These are phyloP conservation scores for Takifugu rubripes DNA, from an alignment of 2,797 vertebrate genomes.

Conservation along the genomic window DNA sequence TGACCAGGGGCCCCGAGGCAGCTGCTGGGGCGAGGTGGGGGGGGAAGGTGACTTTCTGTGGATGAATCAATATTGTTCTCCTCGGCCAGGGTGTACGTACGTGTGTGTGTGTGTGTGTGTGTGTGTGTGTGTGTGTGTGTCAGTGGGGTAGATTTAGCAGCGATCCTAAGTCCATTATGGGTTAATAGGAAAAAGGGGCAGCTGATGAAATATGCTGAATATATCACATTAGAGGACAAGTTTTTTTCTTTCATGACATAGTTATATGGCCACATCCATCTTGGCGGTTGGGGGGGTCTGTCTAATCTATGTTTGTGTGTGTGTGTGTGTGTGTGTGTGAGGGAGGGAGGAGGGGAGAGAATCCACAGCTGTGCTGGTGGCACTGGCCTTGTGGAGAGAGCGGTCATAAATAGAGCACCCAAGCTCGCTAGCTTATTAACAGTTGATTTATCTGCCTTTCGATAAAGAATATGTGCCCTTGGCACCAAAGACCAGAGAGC, in stretches of 20 bases:
- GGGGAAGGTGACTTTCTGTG: conserved; percentile 69
- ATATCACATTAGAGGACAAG: conserved; percentile 31
- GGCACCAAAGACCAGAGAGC: conserved; percentile 51
- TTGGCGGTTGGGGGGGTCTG: conserved; percentile 30
- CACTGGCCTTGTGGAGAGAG: conserved; percentile 63
- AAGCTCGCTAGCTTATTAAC: conserved; percentile 65
- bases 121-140: conserved; percentile 18
- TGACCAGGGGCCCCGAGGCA: conserved; percentile 44
- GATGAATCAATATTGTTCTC: conserved; percentile 61
- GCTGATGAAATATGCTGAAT: conserved; percentile 58
- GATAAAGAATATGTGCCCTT: conserved; percentile 60
- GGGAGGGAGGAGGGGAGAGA: conserved; percentile 17
- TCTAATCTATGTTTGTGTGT: conserved; percentile 17
- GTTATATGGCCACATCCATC: conserved; percentile 30
- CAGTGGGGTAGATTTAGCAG: conserved; percentile 41
- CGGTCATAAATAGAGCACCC: conserved; percentile 64
- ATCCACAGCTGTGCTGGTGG: conserved; percentile 34
- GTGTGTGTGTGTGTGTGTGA: conserved; percentile 2
- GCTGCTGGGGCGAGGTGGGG: conserved; percentile 22
- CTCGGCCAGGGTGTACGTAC: conserved; percentile 21
- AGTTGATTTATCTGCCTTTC: conserved; percentile 69
- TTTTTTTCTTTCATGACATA: conserved; percentile 34
- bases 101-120: conserved; percentile 9
- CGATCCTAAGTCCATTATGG: conserved; percentile 50
- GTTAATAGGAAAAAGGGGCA: conserved; percentile 52